Base-by-base conservation (phyloP, 1,140 invertebrate genomes). In the Lepidurus apus region DNA sequence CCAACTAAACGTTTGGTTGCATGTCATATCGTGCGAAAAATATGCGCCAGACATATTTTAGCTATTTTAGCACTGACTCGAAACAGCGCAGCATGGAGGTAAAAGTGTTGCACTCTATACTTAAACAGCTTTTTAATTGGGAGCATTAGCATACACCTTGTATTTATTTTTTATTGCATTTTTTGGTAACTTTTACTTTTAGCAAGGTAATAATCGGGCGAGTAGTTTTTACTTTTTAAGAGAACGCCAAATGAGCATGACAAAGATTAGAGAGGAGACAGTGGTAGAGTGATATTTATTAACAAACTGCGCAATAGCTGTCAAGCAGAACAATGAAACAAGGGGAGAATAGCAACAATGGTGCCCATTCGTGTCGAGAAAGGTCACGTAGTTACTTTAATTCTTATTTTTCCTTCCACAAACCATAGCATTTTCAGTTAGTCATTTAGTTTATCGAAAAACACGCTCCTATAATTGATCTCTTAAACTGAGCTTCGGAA, bases 271-370 rank as follows among this genome's bases (percentile, higher is more conserved):
- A 65, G 53, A 13, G 53, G 21, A 65, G 21, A 65, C 53, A 65
- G 9, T 65, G 53, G 53, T 8, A 65, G 53, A 65, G 9, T 65
- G 53, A 65, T 65, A 65, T 65, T 65, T 65, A 65, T 65, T 65
- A 34, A 34, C 53, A 65, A 65, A 65, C 53, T 65, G 53, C 53
- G 17, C 53, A 65, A 65, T 65, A 65, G 53, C 53, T 65, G 53
- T 65, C 53, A 65, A 65, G 53, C 53, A 65, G 53, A 65, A 65
- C 53, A 65, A 65, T n/a, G 53, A 65, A 65, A 65, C 53, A n/a
- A 7, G 53, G 53, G 17, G 17, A n/a, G 21, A 21, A 65, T n/a
- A 7, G 53, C 21, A 21, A 65, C 53, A 65, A 21, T 65, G 21
- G 53, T 65, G 53, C 53, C 8, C 53, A 21, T 65, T 65, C 53